These are phyloP conservation scores for Albula glossodonta DNA, from an alignment of 2,113 vertebrate species.

Conservation along the genomic window DNA sequence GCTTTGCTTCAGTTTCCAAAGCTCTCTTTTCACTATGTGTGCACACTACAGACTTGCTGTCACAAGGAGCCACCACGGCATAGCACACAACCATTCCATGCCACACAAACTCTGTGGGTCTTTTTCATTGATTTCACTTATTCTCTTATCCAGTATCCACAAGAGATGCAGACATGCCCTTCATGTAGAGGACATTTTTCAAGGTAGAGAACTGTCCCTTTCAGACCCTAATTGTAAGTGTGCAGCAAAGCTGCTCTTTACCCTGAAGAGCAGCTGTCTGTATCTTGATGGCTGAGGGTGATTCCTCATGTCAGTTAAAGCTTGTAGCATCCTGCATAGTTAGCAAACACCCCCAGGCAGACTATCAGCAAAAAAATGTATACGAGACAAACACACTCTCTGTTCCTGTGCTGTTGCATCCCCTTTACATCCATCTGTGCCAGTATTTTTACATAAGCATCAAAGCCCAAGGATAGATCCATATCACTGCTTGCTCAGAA, in stretches of 20 bases:
- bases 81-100: neutral
- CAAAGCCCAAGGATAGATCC: neutral
- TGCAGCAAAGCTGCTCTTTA: too few relatives aligned
- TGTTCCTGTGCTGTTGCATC: neutral
- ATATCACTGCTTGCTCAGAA: neutral
- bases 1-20: neutral
- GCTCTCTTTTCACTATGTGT: neutral
- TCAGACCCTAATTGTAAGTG: neutral
- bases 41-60: neutral
- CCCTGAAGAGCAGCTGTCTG: neutral
- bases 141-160: too few relatives aligned
- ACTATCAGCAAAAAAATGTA: neutral
- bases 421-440: neutral
- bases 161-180: too few relatives aligned
- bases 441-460: neutral
- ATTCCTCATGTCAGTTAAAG: neutral
- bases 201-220: neutral
- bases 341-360: neutral
- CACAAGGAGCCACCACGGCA: neutral
- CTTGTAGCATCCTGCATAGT: neutral
- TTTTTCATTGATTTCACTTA: too few relatives aligned
- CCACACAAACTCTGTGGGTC: too few relatives aligned
- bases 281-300: neutral
- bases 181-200: too few relatives aligned
- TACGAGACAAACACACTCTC: neutral